These are phyloP conservation scores for Bujurquina vittata DNA, from an alignment of 2,113 vertebrate species.

Conservation along the genomic window DNA sequence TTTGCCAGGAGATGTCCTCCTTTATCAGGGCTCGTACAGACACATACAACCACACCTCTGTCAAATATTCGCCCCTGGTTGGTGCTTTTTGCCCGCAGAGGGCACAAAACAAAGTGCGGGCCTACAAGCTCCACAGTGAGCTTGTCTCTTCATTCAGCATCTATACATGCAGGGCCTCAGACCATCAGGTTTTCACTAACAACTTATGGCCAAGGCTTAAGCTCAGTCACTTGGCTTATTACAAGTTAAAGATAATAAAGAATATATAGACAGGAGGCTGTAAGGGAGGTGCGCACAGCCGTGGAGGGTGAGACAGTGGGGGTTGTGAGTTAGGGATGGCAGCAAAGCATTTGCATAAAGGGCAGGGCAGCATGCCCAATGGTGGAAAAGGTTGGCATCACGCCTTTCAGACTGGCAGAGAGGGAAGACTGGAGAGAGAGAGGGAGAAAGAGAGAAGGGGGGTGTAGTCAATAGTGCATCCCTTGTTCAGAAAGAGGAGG, in stretches of 20 bases:
- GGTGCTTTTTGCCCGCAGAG: slow-evolving; percentile 42
- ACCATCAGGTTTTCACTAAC: slow-evolving; percentile 34
- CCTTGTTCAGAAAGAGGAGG: slow-evolving; percentile 84
- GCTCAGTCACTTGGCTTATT: slow-evolving; percentile 44
- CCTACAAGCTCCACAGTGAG: slow-evolving; percentile 17
- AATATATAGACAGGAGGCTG: slow-evolving; percentile 56
- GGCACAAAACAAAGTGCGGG: slow-evolving; percentile 34
- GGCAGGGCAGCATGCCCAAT: slow-evolving; percentile 84
- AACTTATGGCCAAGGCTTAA: slow-evolving; percentile 24
- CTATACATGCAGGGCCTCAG: slow-evolving; percentile 19
- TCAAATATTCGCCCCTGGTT: slow-evolving; percentile 53
- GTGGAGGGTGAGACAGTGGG: slow-evolving; percentile 71
- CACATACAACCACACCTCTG: slow-evolving; percentile 70
- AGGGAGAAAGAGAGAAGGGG: slow-evolving; percentile 35
- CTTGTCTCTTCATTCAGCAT: slow-evolving; percentile 16
- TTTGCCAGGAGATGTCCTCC: slow-evolving; percentile 48
- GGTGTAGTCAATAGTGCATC: slow-evolving; percentile 83
- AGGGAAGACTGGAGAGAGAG: slow-evolving; percentile 74
- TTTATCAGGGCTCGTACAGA: slow-evolving; percentile 69
- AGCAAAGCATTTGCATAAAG: slow-evolving; percentile 85
- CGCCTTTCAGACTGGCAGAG: slow-evolving; percentile 84
- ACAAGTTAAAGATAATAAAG: slow-evolving; percentile 37
- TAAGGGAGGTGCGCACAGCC: slow-evolving; percentile 44
- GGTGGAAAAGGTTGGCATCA: slow-evolving; percentile 84
- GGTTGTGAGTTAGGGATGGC: slow-evolving; percentile 78